Evolutionary conservation across 2,797 vertebrate genomes (phyloP), one percentile per base, ranked within the genome.

Genomic region (Tinamus major): DNA sequence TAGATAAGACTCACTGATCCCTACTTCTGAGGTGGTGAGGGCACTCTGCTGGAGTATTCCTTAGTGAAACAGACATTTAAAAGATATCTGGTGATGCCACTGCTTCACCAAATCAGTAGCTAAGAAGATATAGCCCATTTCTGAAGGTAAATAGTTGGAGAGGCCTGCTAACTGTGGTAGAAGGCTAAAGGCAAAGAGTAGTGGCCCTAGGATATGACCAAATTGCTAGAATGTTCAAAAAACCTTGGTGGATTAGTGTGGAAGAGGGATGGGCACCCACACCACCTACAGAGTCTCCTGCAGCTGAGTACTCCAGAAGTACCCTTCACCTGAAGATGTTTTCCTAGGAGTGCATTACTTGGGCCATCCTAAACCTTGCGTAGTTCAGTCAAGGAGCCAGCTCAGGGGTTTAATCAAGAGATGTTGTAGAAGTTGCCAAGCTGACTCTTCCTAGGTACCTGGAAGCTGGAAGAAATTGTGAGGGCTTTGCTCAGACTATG

Each of bases 141-240:
- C 39, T 11, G 16, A 2, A 68, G 29, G 29, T 37, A 41, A 29
- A 87, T 48, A 7, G 12, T 18, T 26, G n/a, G 33, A 56, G 48
- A 85, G 26, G 39, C 10, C 42, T 75, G 31, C 2, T 72, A 42
- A 64, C 29, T 35, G 31, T 70, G 42, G 13, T 48, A 24, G 35
- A 8, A 5, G 24, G 29, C 18, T 78, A 31, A 92, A 62, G n/a
- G 14, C 14, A 44, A 14, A 63, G 16, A 20, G 3, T 59, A 59
- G 35, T 55, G 13, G 3, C 14, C 31, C 63, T 39, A 21, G 12
- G 18, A 21, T 81, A 29, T 31, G 1, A 20, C 5, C 3, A 11
- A 33, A 59, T 6, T 41, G n/a, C 2, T 2, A n/a, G 1, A 3
- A 17, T 3, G 56, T 72, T 69, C 0, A 1, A 20, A n/a, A 19